phyloP scores from a whole-genome alignment of 1,140 invertebrate genomes.

The Drosophila erecta region DNA sequence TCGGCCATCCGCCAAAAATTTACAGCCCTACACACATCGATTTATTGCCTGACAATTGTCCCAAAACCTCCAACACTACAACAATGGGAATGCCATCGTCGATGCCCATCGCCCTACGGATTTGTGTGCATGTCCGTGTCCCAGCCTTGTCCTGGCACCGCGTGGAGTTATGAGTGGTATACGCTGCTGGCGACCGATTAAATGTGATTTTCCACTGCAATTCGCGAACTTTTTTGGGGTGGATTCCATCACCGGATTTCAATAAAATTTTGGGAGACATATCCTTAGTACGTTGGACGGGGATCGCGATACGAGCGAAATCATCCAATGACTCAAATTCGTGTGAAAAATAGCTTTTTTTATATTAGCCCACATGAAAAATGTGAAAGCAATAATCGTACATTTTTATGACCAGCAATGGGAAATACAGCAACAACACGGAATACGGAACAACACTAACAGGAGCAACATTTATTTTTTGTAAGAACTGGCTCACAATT shows the following conservation, averaged over 20 bases:
- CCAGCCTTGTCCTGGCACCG: slow-evolving; percentile 34
- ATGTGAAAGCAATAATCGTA: slow-evolving; percentile 84
- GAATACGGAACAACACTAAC: slow-evolving; percentile 3
- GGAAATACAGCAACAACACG: slow-evolving; percentile 14
- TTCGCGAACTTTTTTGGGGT: slow-evolving; percentile 30
- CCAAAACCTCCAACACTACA: slow-evolving; percentile 59
- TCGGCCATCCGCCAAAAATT: slow-evolving; percentile 81
- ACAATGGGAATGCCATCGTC: slow-evolving; percentile 63
- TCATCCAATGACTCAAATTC: slow-evolving; percentile 68
- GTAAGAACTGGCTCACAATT: slow-evolving; percentile 44
- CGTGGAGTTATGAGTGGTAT: slow-evolving; percentile 68
- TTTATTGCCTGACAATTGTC: slow-evolving; percentile 84
- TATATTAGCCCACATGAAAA: slow-evolving; percentile 82
- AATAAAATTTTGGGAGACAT: slow-evolving; percentile 67
- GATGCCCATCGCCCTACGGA: slow-evolving; percentile 61
- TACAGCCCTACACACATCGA: slow-evolving; percentile 84
- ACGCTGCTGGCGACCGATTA: slow-evolving; percentile 56
- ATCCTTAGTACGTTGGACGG: slow-evolving; percentile 39
- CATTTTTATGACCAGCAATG: slow-evolving; percentile 76
- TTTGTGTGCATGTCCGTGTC: slow-evolving; percentile 64
- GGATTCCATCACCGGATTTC: slow-evolving; percentile 80
- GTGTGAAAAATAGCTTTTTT: slow-evolving; percentile 82
- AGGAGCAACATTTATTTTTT: slow-evolving; percentile 4
- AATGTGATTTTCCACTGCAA: slow-evolving; percentile 64
- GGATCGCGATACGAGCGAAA: slow-evolving; percentile 40